A percentile compares a stretch with the other conserved stretches of the same genome.
Conservation (phyloP, 2,888 invertebrate species). For the Cactoblastis cactorum region DNA sequence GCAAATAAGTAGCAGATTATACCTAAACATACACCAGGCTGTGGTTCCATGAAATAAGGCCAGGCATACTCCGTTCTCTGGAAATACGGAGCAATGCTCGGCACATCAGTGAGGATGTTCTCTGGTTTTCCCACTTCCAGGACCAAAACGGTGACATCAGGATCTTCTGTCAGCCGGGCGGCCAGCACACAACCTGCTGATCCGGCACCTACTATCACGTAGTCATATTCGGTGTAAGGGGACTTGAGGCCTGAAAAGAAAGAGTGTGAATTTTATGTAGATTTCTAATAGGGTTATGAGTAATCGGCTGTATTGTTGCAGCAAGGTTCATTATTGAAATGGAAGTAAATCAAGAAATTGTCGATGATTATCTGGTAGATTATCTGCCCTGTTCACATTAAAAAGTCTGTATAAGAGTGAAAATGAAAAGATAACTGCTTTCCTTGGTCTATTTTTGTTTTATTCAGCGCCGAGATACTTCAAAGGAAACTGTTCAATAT, state of each 20-base stretch:
- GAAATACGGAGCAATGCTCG: constrained; percentile 74
- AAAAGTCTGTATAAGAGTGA: too few relatives aligned
- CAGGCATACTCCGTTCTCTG: constrained; percentile 80
- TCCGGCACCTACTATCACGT: constrained; percentile 78
- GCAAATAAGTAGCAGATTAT: constrained; percentile 15
- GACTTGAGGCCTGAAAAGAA: constrained; percentile 46
- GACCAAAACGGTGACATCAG: constrained; percentile 77
- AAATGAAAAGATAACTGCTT: too few relatives aligned
- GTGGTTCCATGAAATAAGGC: constrained; percentile 81
- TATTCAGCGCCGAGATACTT: too few relatives aligned
- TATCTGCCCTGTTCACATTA: too few relatives aligned
- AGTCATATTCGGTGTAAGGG: constrained; percentile 73
- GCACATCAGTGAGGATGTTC: constrained; percentile 70
- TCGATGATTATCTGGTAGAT: too few relatives aligned
- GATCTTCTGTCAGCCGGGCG: constrained; percentile 65
- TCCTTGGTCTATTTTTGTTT: too few relatives aligned
- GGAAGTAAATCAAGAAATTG: too few relatives aligned
- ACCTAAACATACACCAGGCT: constrained; percentile 73
- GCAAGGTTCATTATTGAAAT: too few relatives aligned
- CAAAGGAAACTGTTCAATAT: too few relatives aligned
- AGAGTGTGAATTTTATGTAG: constrained; percentile 24
- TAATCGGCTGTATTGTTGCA: too few relatives aligned
- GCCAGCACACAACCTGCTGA: constrained; percentile 79
- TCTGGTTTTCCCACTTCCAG: constrained; percentile 78
- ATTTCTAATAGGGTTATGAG: too few relatives aligned